Conservation (phyloP, 2,888 invertebrate genomes). For the Hirtodrosophila duncani region DNA sequence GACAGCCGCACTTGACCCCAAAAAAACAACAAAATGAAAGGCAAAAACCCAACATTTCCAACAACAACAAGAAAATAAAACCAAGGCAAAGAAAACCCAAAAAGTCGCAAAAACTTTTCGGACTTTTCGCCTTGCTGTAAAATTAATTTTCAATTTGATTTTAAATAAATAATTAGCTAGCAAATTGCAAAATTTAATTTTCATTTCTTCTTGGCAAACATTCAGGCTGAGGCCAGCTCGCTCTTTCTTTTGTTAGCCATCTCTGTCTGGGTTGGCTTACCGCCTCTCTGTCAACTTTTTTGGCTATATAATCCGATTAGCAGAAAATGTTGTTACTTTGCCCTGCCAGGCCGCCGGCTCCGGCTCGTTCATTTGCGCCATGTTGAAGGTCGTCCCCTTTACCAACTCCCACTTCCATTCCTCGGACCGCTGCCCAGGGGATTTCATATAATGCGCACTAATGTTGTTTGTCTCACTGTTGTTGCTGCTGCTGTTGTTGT, state of each 20-base stretch:
- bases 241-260: background rate
- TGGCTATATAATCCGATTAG: slow-evolving; percentile 59
- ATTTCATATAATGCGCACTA: slow-evolving; percentile 72
- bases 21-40: slow-evolving; percentile 11
- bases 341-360: slow-evolving; percentile 6
- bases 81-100: slow-evolving; percentile 17
- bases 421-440: slow-evolving; percentile 41
- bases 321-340: slow-evolving; percentile 60
- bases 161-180: slow-evolving; percentile 78
- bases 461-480: slow-evolving; percentile 63
- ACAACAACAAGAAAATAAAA: slow-evolving; percentile 25
- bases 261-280: background rate
- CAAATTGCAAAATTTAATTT: slow-evolving; percentile 78
- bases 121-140: slow-evolving; percentile 66
- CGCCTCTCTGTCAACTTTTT: slow-evolving; percentile 30
- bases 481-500: slow-evolving; percentile 11
- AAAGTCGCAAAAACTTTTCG: slow-evolving; percentile 16
- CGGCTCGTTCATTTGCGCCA: slow-evolving; percentile 50
- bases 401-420: slow-evolving; percentile 4
- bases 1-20: slow-evolving; percentile 47
- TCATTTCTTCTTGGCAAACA: slow-evolving; percentile 61
- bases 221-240: slow-evolving; percentile 17
- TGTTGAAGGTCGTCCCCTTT: slow-evolving; percentile 39
- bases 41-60: background rate
- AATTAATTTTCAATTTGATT: slow-evolving; percentile 78